These are phyloP conservation scores for Stictonetta naevosa DNA, from an alignment of 2,113 vertebrate genomes.

Conservation along the genomic window DNA sequence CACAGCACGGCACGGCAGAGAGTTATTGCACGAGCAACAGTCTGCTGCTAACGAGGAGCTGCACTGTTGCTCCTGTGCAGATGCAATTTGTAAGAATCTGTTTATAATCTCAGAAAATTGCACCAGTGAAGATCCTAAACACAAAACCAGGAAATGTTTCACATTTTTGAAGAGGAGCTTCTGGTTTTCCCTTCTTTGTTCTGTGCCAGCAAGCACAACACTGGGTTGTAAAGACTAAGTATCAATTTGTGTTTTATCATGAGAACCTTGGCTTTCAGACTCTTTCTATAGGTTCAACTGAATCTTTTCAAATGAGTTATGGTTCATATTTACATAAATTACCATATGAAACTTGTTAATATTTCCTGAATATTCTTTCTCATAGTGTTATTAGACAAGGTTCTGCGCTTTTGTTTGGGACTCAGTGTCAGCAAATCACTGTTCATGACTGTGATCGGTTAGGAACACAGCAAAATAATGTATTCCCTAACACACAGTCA, in stretches of 20 bases:
- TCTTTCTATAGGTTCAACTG: slow-evolving; percentile 54
- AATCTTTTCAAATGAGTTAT: slow-evolving; percentile 76
- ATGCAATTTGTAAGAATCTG: not conserved
- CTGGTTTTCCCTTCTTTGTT: slow-evolving; percentile 36
- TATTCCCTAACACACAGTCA: slow-evolving; percentile 63
- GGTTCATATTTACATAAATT: slow-evolving; percentile 83
- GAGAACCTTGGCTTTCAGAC: slow-evolving; percentile 60
- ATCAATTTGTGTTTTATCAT: slow-evolving; percentile 46
- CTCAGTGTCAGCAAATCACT: slow-evolving; percentile 73
- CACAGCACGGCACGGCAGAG: rapidly evolving
- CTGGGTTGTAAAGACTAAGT: slow-evolving; percentile 62
- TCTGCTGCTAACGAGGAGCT: not conserved
- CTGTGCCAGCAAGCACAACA: slow-evolving; percentile 52
- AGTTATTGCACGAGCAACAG: not conserved
- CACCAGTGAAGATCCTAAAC: not conserved
- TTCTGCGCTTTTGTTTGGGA: slow-evolving; percentile 76
- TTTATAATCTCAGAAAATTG: not conserved
- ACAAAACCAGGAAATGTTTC: not conserved
- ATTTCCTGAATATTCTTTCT: slow-evolving; percentile 72
- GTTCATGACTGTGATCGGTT: slow-evolving; percentile 50
- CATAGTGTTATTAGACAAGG: slow-evolving; percentile 73
- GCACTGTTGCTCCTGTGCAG: rapidly evolving
- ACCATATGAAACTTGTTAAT: slow-evolving; percentile 77
- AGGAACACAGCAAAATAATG: slow-evolving; percentile 64
- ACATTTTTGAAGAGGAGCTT: not conserved